Evolutionary conservation across 2,888 invertebrate species (phyloP).

Genomic region (Plutella xylostella): DNA sequence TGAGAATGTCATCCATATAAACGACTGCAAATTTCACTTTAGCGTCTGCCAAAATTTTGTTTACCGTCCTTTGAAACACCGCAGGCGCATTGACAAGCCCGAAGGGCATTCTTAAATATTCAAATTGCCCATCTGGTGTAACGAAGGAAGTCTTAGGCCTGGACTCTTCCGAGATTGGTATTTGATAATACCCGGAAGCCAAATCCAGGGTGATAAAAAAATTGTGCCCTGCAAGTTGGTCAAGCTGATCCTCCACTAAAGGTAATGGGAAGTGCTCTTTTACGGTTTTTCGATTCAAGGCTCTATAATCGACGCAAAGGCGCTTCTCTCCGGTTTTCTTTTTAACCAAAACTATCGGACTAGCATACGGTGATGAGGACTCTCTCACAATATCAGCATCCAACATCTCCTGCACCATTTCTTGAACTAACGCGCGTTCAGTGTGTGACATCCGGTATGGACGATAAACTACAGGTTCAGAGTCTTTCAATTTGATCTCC

Average conservation of each 20-base stretch:
- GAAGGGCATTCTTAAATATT: conserved; percentile 26
- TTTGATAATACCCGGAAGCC: neutral
- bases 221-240: neutral
- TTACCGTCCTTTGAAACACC: conserved; percentile 19
- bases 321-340: conserved; percentile 16
- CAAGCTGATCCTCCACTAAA: neutral
- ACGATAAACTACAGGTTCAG: conserved; percentile 5
- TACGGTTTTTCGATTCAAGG: conserved; percentile 16
- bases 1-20: conserved; percentile 8
- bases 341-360: neutral
- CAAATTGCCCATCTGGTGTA: conserved; percentile 16
- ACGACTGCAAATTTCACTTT: neutral
- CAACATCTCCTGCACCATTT: neutral
- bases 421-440: neutral
- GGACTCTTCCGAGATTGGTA: neutral
- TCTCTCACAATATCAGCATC: neutral
- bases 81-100: conserved; percentile 24
- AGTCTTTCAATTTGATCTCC: neutral
- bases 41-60: conserved; percentile 1
- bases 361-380: neutral
- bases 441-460: neutral
- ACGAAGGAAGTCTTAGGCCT: neutral
- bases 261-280: conserved; percentile 15
- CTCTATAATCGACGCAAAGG: conserved; percentile 17
- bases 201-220: neutral